Conservation (phyloP, 2,797 vertebrate species). For the Rhyacichthys aspro region DNA sequence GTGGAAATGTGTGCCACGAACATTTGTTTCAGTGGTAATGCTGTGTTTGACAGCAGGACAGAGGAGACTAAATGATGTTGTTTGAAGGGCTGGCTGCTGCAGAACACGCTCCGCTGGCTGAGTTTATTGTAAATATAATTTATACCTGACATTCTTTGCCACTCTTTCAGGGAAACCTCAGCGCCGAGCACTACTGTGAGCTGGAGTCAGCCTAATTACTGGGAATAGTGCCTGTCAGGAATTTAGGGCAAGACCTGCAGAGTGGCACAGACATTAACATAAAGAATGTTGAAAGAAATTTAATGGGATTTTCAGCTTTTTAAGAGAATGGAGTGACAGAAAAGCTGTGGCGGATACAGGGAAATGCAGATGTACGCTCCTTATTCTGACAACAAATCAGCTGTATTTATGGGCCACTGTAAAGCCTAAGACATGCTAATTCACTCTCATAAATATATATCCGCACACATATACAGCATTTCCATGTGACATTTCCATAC, state of each 20-base stretch:
- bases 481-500: too few relatives aligned
- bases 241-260: constrained; percentile 72
- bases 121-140: constrained; percentile 57
- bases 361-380: constrained; percentile 39
- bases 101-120: constrained; percentile 23
- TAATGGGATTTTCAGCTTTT: constrained; percentile 54
- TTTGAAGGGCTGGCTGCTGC: constrained; percentile 33
- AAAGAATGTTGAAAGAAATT: constrained; percentile 45
- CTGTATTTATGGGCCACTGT: constrained; percentile 34
- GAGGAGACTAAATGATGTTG: constrained; percentile 33
- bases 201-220: constrained; percentile 81
- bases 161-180: constrained; percentile 69
- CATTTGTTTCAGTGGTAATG: constrained; percentile 18
- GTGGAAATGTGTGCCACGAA: constrained; percentile 25
- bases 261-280: constrained; percentile 52
- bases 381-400: constrained; percentile 42
- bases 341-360: constrained; percentile 18
- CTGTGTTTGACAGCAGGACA: constrained; percentile 20
- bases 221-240: constrained; percentile 77
- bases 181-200: constrained; percentile 71
- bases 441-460: constrained; percentile 24
- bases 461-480: constrained; percentile 10
- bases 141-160: constrained; percentile 46
- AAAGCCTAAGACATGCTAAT: constrained; percentile 46
- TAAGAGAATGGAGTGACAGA: constrained; percentile 31